Evolutionary conservation across 2,113 vertebrate genomes (phyloP).

Genomic region (Microcebus murinus): DNA sequence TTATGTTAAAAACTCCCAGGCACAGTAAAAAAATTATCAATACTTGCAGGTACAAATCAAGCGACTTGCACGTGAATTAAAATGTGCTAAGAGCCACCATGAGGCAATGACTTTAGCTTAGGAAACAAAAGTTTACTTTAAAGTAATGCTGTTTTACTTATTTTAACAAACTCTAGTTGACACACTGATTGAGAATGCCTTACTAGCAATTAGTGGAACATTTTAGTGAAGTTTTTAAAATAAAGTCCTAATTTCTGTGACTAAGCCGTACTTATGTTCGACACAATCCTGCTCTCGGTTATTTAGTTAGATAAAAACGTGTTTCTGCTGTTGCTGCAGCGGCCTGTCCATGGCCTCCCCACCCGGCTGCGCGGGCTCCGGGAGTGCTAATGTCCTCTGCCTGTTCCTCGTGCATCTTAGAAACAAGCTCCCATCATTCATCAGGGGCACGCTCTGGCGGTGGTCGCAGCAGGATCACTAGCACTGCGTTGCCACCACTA

Average conservation of each 20-base stretch:
- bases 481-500: neutral
- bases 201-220: neutral
- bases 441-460: neutral
- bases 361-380: neutral
- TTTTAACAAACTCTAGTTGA: neutral
- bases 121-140: neutral
- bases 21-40: neutral
- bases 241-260: slow-evolving; percentile 17
- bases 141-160: neutral
- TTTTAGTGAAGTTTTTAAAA: neutral
- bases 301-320: neutral
- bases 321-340: neutral
- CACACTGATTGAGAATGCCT: neutral
- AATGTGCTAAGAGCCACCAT: neutral
- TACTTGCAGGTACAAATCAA: neutral
- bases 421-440: neutral
- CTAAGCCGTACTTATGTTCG: neutral
- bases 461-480: neutral
- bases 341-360: neutral
- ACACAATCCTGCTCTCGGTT: neutral
- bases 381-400: neutral
- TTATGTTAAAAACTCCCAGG: neutral
- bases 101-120: neutral
- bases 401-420: neutral
- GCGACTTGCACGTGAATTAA: neutral